A percentile compares a stretch with the other conserved stretches of the same genome.
These are phyloP conservation scores for Drosophila stalkeri DNA, from an alignment of 2,888 invertebrate genomes.

Conservation along the genomic window DNA sequence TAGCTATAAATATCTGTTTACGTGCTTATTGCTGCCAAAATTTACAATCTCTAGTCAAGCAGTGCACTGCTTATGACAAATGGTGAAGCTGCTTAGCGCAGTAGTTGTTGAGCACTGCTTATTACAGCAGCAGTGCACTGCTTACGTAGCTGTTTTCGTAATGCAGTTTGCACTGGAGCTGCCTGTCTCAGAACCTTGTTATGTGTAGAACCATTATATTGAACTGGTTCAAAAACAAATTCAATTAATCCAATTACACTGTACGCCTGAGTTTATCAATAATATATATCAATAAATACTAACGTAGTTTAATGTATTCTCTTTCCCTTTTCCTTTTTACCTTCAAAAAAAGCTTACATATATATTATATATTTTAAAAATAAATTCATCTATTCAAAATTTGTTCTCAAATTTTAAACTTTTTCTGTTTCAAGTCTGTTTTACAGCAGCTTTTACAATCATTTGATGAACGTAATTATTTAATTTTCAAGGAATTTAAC, in stretches of 20 bases:
- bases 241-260: too few species aligned
- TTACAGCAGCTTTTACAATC: not conserved
- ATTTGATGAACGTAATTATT: not conserved
- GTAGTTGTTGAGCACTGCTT: not conserved
- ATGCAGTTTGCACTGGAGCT: too few species aligned
- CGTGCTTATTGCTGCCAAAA: too few species aligned
- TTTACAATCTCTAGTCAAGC: not conserved
- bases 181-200: too few species aligned
- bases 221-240: not conserved
- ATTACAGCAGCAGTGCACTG: not conserved
- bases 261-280: too few species aligned
- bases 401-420: not conserved
- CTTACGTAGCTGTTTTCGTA: too few species aligned
- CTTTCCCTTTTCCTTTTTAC: too few species aligned
- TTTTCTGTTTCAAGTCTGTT: not conserved
- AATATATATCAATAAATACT: too few species aligned
- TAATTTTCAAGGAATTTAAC: constrained; percentile 4
- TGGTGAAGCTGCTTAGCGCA: too few species aligned
- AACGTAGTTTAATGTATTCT: too few species aligned
- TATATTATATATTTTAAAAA: not conserved
- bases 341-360: too few species aligned
- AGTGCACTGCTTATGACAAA: not conserved
- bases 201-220: not conserved
- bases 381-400: not conserved
- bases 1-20: too few species aligned